Percentiles rank a stretch among this genome's conserved stretches.
Evolutionary conservation across 2,113 vertebrate genomes (phyloP).

Genomic region (Ceuthmochares aereus): DNA sequence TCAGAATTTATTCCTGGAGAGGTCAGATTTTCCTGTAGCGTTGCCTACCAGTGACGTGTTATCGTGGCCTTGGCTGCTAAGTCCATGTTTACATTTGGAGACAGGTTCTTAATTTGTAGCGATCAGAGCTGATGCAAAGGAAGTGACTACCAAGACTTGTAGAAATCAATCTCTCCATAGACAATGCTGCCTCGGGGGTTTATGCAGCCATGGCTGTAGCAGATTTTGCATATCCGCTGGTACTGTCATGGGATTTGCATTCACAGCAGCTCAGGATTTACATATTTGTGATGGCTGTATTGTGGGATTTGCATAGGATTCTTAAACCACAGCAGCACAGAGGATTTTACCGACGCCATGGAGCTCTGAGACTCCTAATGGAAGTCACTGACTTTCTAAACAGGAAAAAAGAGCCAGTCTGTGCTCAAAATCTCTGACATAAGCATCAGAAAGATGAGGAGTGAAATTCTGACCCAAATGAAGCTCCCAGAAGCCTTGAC

Average conservation of each 20-base stretch:
- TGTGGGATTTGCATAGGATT: slow-evolving; percentile 48
- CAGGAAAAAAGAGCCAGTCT: neutral
- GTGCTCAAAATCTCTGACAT: neutral
- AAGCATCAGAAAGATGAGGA: neutral
- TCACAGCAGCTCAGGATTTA: slow-evolving; percentile 54
- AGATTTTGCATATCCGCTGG: slow-evolving; percentile 24
- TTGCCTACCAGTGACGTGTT: neutral
- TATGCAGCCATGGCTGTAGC: slow-evolving; percentile 15
- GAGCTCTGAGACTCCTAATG: neutral
- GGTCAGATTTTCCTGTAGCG: neutral
- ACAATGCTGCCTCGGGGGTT: slow-evolving; percentile 6
- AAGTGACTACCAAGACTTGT: neutral
- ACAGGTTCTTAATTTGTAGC: slow-evolving; percentile 10
- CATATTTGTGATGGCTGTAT: slow-evolving; percentile 38
- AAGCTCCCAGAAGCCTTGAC: neutral
- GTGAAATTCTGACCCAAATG: neutral
- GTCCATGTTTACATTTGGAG: neutral
- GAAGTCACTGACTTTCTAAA: slow-evolving; percentile 1
- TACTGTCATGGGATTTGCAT: slow-evolving; percentile 48
- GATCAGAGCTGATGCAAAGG: slow-evolving; percentile 41
- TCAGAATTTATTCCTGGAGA: neutral
- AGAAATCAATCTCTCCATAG: neutral
- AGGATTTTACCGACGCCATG: neutral
- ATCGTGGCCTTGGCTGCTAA: slow-evolving; percentile 1
- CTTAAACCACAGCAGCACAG: slow-evolving; percentile 4